A percentile compares a stretch with the other conserved stretches of the same genome.
phyloP scores from a whole-genome alignment of 2,113 vertebrate species.

The Ellobius talpinus region DNA sequence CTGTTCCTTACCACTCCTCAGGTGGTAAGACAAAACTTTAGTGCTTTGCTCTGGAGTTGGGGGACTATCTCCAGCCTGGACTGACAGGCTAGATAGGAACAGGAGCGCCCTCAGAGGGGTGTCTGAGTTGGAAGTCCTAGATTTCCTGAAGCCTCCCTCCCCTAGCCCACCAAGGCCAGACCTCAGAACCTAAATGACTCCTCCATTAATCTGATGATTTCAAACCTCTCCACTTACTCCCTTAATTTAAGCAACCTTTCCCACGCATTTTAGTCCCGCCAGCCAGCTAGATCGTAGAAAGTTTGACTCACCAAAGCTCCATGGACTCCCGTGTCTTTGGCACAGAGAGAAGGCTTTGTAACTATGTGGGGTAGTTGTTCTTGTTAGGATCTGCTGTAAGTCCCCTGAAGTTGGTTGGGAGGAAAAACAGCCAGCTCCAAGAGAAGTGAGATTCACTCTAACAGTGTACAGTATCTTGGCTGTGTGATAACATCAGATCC shows the following conservation, averaged over 20 bases:
- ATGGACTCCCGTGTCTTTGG: background rate
- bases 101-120: background rate
- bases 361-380: background rate
- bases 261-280: background rate
- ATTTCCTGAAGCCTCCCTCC: background rate
- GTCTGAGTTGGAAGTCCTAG: background rate
- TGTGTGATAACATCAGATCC: background rate
- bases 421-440: background rate
- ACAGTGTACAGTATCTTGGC: background rate
- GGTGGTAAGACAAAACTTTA: constrained; percentile 9
- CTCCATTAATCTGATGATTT: background rate
- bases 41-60: background rate
- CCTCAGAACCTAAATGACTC: background rate
- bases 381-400: background rate
- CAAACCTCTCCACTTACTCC: background rate
- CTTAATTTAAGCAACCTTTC: background rate
- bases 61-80: background rate
- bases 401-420: background rate
- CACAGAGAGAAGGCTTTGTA: background rate
- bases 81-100: fast-evolving
- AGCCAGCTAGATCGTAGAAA: background rate
- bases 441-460: constrained; percentile 26
- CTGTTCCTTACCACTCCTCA: constrained; percentile 5
- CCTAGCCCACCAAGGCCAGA: background rate
- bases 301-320: constrained; percentile 7